Percentiles rank a stretch among this genome's conserved stretches.
phyloP scores from a whole-genome alignment of 30 jellyfish, hydroid and myxozoan genomes.

The Aurelia sp. region DNA sequence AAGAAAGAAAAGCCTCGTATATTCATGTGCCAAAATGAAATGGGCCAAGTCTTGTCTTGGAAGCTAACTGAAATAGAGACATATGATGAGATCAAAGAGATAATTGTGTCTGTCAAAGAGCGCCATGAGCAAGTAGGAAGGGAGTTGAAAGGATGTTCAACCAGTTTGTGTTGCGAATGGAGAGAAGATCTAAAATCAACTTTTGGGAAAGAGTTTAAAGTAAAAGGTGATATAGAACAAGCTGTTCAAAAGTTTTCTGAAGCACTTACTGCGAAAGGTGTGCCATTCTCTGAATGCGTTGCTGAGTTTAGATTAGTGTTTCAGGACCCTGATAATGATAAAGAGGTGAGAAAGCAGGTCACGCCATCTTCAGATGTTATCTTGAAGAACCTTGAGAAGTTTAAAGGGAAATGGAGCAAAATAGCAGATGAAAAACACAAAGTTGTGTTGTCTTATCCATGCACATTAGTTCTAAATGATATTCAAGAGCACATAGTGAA shows the following conservation, averaged over 20 bases:
- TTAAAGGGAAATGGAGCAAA: constrained; percentile 82
- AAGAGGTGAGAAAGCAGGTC: constrained; percentile 59
- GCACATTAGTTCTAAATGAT: constrained; percentile 60
- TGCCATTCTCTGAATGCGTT: constrained; percentile 59
- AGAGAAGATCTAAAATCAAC: constrained; percentile 55
- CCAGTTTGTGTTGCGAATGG: constrained; percentile 91
- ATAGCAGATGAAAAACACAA: constrained; percentile 75
- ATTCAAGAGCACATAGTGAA: constrained; percentile 74
- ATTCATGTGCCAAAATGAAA: constrained; percentile 79
- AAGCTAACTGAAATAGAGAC: constrained; percentile 63
- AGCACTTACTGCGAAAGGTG: constrained; percentile 68
- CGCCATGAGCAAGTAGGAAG: constrained; percentile 77
- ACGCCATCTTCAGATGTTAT: constrained; percentile 80
- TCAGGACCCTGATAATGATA: constrained; percentile 77
- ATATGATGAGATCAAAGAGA: constrained; percentile 71
- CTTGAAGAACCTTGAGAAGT: constrained; percentile 62
- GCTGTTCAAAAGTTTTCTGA: constrained; percentile 51
- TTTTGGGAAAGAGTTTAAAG: constrained; percentile 84
- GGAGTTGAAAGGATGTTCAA: constrained; percentile 81
- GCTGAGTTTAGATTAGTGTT: constrained; percentile 76
- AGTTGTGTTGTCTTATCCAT: constrained; percentile 63
- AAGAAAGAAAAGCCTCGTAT: constrained; percentile 58
- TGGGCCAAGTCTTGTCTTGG: constrained; percentile 91
- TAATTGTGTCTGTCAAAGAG: constrained; percentile 68
- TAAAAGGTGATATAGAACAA: constrained; percentile 65